Percentiles rank a stretch among this genome's conserved stretches.
Evolutionary conservation across 2,113 vertebrate species (phyloP).

Genomic region (Lipotes vexillifer): DNA sequence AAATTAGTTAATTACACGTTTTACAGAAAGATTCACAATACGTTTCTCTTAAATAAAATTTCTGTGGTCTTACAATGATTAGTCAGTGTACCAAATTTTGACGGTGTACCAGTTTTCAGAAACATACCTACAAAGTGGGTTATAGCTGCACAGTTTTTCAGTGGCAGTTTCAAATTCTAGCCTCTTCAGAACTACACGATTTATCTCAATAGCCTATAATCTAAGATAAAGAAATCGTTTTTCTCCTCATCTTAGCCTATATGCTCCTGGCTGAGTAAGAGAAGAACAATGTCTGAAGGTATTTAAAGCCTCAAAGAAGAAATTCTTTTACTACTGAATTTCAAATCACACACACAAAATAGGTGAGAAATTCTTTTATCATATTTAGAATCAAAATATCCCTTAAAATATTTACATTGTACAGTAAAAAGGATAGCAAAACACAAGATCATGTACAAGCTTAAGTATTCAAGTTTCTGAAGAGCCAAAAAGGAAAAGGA

Average conservation of each 20-base stretch:
- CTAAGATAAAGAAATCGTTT: not conserved
- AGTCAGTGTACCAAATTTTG: slow-evolving; percentile 21
- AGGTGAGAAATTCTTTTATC: slow-evolving; percentile 87
- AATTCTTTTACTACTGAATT: slow-evolving; percentile 59
- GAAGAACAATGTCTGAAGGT: slow-evolving; percentile 18
- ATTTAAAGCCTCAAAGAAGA: slow-evolving; percentile 51
- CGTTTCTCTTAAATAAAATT: slow-evolving; percentile 26
- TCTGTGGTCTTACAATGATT: slow-evolving; percentile 36
- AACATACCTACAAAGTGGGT: not conserved
- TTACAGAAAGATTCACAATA: slow-evolving; percentile 29
- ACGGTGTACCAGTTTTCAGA: slow-evolving; percentile 37
- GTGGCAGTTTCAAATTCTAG: not conserved
- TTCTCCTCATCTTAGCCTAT: not conserved
- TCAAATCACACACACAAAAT: slow-evolving; percentile 84
- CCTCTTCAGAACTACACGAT: not conserved
- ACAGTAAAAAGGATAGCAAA: slow-evolving; percentile 91
- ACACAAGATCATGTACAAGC: slow-evolving; percentile 90
- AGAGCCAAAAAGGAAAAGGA: slow-evolving; percentile 79
- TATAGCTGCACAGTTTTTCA: not conserved
- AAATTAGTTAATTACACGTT: not conserved
- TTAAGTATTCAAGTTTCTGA: slow-evolving; percentile 87
- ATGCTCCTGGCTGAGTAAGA: not conserved
- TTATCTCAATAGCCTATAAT: not conserved
- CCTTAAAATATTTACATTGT: slow-evolving; percentile 93
- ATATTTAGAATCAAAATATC: slow-evolving; percentile 90